Percentiles rank a stretch among this genome's conserved stretches.
phyloP scores from a whole-genome alignment of 2,113 vertebrate species.

The Thermophis baileyi region DNA sequence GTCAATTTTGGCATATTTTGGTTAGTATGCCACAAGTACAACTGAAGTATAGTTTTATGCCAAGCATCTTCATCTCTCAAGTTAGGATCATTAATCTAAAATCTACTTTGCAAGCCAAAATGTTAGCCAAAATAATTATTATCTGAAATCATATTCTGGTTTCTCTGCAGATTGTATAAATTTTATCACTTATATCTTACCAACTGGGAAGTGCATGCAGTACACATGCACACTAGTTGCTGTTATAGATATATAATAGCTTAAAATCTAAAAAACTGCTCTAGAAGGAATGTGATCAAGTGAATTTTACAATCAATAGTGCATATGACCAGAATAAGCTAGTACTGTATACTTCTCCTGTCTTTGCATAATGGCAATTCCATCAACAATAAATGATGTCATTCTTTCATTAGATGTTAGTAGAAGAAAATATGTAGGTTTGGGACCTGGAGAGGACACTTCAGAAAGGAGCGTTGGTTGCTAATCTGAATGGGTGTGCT shows the following conservation, averaged over 20 bases:
- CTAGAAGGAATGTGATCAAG: neutral
- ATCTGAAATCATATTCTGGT: too few species aligned
- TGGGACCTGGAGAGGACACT: neutral
- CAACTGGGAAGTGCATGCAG: neutral
- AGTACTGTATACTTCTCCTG: neutral
- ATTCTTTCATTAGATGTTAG: neutral
- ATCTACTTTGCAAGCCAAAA: neutral
- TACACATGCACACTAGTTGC: neutral
- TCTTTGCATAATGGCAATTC: neutral
- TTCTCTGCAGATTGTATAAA: too few species aligned
- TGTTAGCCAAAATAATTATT: neutral
- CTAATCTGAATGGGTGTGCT: neutral
- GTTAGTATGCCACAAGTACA: neutral
- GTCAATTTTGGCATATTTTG: neutral
- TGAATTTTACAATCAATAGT: neutral
- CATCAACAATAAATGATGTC: neutral
- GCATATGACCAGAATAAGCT: neutral
- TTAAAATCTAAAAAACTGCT: neutral
- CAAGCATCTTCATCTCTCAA: neutral
- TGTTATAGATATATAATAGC: neutral
- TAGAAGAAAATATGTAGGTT: neutral
- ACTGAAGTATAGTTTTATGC: neutral
- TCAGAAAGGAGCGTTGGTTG: neutral
- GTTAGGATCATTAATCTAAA: neutral
- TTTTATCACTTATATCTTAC: neutral